These are phyloP conservation scores for Argyrosomus regius DNA, from an alignment of 2,797 vertebrate genomes.

Conservation along the genomic window DNA sequence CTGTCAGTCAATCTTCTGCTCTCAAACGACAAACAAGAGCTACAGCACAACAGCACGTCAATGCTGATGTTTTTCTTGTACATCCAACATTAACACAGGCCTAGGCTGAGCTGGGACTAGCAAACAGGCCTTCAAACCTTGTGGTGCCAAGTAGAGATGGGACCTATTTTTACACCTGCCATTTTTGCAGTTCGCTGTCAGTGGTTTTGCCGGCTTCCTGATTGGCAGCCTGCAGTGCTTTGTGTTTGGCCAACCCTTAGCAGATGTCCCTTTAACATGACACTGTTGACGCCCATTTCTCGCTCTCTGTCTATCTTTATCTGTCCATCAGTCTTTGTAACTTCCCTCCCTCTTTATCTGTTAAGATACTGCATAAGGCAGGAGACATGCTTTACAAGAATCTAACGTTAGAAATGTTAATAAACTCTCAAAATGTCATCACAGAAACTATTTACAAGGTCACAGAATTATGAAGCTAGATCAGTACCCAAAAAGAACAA, in stretches of 20 bases:
- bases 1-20: constrained; percentile 42
- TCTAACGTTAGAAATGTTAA: constrained; percentile 4
- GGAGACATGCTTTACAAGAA: background rate
- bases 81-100: constrained; percentile 52
- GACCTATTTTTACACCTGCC: constrained; percentile 74
- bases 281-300: constrained; percentile 36
- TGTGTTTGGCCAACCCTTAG: constrained; percentile 58
- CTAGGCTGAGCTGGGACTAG: constrained; percentile 47
- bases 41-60: constrained; percentile 33
- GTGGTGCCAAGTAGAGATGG: constrained; percentile 41
- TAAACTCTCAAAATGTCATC: background rate
- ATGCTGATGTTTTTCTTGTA: constrained; percentile 37
- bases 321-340: constrained; percentile 18
- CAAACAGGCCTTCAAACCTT: constrained; percentile 58
- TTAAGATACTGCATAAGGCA: constrained; percentile 13
- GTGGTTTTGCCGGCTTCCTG: constrained; percentile 71
- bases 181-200: constrained; percentile 71
- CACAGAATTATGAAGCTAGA: background rate
- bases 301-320: constrained; percentile 13
- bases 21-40: constrained; percentile 32
- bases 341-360: background rate
- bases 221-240: constrained; percentile 59
- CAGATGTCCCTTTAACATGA: constrained; percentile 67
- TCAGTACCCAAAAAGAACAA: background rate
- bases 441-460: background rate